Evolutionary conservation across 2,888 invertebrate species (phyloP).

Genomic region (Molorchus minor): DNA sequence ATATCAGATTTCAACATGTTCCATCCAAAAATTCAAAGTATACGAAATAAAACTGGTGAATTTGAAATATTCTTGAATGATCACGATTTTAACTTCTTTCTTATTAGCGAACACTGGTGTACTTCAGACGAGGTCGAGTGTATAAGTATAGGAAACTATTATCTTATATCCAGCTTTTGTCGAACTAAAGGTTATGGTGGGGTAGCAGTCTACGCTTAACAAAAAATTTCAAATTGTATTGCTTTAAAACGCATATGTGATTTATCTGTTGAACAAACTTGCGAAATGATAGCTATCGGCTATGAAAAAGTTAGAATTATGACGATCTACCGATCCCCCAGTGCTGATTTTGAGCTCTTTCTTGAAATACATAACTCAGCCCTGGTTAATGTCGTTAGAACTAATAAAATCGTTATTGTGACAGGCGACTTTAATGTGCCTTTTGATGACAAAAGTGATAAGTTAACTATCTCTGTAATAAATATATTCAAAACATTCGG

Average conservation of each 20-base stretch:
- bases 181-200: background rate
- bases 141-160: background rate
- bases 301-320: background rate
- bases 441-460: background rate
- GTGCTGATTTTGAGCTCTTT: background rate
- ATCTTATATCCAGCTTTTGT: background rate
- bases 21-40: background rate
- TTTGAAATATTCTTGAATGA: background rate
- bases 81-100: background rate
- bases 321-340: background rate
- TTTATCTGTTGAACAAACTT: background rate
- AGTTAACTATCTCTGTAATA: background rate
- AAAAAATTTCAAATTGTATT: background rate
- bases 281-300: background rate
- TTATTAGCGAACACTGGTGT: conserved; percentile 1
- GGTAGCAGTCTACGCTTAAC: background rate
- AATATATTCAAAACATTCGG: background rate
- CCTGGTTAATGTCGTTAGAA: background rate
- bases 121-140: background rate
- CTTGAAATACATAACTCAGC: no score
- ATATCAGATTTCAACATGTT: background rate
- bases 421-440: background rate
- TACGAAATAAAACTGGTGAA: background rate
- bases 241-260: background rate
- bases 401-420: background rate